Conservation (phyloP, 2,888 invertebrate genomes). For the Drosophila sordidula region DNA sequence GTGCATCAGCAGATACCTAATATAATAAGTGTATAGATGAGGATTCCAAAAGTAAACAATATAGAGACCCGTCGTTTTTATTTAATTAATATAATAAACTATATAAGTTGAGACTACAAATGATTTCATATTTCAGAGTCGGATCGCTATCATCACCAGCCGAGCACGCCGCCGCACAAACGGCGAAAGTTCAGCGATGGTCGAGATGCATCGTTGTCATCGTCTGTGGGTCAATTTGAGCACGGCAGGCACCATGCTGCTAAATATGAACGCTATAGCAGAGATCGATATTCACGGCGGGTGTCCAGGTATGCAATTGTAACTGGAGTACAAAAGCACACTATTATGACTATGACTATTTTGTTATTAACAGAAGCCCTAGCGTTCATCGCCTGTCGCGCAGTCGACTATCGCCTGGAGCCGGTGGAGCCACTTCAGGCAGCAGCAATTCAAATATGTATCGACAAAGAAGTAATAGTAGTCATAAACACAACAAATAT, state of each 20-base stretch:
- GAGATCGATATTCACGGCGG: slow-evolving; percentile 80
- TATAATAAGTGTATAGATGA: no score
- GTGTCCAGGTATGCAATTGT: slow-evolving; percentile 75
- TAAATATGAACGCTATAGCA: slow-evolving; percentile 82
- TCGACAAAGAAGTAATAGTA: slow-evolving; percentile 60
- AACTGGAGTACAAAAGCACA: not conserved
- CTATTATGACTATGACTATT: not conserved
- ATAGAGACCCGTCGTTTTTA: no score
- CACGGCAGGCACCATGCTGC: slow-evolving; percentile 74
- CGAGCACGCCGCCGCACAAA: slow-evolving; percentile 83
- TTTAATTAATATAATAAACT: no score
- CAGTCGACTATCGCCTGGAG: slow-evolving; percentile 77
- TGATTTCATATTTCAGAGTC: slow-evolving; percentile 41
- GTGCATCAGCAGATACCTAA: no score
- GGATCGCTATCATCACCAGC: slow-evolving; percentile 84
- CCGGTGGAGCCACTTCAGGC: slow-evolving; percentile 55
- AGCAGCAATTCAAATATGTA: slow-evolving; percentile 61
- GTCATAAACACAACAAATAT: slow-evolving; percentile 77
- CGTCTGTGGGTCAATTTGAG: slow-evolving; percentile 63
- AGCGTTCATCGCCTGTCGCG: slow-evolving; percentile 75
- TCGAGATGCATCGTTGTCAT: slow-evolving; percentile 55
- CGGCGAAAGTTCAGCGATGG: slow-evolving; percentile 83
- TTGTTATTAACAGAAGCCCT: slow-evolving; percentile 74
- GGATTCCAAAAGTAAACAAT: no score
- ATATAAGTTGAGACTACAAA: not conserved